These are phyloP conservation scores for Myotis daubentonii DNA, from an alignment of 2,797 vertebrate species.

Conservation along the genomic window DNA sequence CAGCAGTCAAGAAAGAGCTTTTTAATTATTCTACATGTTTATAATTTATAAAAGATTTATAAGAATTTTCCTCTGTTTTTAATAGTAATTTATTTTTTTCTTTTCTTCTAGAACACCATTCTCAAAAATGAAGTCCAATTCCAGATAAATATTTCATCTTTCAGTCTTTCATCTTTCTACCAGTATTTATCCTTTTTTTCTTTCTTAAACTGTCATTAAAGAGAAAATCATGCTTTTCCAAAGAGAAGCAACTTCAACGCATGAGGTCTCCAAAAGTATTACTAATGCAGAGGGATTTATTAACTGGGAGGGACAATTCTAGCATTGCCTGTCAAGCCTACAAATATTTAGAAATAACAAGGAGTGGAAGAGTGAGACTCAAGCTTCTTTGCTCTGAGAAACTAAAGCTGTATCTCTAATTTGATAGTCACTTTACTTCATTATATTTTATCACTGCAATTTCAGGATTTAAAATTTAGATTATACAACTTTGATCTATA, in stretches of 20 bases:
- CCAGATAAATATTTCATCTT: slow-evolving; percentile 1
- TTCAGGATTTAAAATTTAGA: not conserved
- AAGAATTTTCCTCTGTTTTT: not conserved
- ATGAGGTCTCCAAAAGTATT: slow-evolving; percentile 35
- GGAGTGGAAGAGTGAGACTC: not conserved
- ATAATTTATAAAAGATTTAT: not conserved
- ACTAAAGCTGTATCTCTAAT: not conserved
- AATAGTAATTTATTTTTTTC: not conserved
- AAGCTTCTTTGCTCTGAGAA: not conserved
- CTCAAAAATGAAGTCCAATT: not conserved
- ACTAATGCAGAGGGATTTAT: not conserved
- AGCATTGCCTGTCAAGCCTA: not conserved
- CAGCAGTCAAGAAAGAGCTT: not conserved
- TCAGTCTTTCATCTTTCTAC: not conserved
- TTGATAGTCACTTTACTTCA: not conserved
- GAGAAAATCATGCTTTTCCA: not conserved
- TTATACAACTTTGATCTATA: not conserved
- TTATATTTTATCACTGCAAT: not conserved
- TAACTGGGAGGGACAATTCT: not conserved
- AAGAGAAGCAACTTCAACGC: not conserved
- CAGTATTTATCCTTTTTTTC: not conserved
- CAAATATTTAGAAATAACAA: slow-evolving; percentile 50
- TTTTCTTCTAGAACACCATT: not conserved
- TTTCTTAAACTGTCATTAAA: slow-evolving; percentile 17
- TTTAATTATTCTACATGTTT: not conserved